phyloP scores from a whole-genome alignment of 2,888 invertebrate genomes.

The Trachelus tabidus region DNA sequence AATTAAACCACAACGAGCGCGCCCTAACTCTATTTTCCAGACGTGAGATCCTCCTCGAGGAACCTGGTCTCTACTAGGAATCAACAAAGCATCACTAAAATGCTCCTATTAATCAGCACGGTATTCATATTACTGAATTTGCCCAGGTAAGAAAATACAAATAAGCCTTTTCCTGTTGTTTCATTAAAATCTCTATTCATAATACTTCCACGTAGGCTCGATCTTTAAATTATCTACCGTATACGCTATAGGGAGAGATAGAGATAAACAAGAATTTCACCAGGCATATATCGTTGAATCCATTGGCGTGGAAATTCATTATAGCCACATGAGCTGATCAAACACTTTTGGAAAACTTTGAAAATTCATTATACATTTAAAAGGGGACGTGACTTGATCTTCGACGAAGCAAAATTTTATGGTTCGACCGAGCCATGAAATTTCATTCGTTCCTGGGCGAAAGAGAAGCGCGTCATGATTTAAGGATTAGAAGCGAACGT shows the following conservation, averaged over 20 bases:
- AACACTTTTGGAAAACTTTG: neutral
- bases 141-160: slow-evolving; percentile 68
- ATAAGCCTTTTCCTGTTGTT: neutral
- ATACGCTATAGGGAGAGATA: no score
- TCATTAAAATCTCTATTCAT: neutral
- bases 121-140: slow-evolving; percentile 74
- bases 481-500: no score
- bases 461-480: no score
- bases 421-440: no score
- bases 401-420: neutral
- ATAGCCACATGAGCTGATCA: neutral
- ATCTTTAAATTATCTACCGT: neutral
- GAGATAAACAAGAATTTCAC: neutral
- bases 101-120: slow-evolving; percentile 75
- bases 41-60: slow-evolving; percentile 64
- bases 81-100: slow-evolving; percentile 74
- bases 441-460: no score
- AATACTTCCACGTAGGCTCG: neutral
- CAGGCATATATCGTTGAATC: neutral
- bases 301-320: neutral
- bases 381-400: neutral
- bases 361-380: neutral
- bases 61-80: slow-evolving; percentile 67
- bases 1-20: slow-evolving; percentile 15
- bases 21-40: slow-evolving; percentile 47